Percentiles rank a stretch among this genome's conserved stretches.
These are phyloP conservation scores for Garrulus glandarius DNA, from an alignment of 2,797 vertebrate species.

Conservation along the genomic window DNA sequence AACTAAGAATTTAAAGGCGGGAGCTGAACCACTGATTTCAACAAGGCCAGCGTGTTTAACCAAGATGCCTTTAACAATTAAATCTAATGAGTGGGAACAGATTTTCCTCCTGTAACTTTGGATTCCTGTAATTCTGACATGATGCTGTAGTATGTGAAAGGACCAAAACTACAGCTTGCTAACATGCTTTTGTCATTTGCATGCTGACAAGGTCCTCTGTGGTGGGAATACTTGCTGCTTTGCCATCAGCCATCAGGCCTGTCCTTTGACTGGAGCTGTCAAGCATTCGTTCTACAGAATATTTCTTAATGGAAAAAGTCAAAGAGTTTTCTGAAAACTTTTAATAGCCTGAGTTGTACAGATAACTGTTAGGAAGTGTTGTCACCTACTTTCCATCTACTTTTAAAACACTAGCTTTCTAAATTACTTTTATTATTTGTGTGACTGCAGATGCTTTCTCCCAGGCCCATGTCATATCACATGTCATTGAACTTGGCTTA, in stretches of 20 bases:
- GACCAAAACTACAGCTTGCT: background rate
- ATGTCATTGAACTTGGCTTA: conserved; percentile 4
- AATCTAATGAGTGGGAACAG: background rate
- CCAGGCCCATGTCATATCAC: background rate
- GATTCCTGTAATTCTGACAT: background rate
- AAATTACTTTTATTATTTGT: conserved; percentile 5
- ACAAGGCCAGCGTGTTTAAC: background rate
- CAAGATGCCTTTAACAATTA: background rate
- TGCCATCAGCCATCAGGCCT: background rate
- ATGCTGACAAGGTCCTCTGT: background rate
- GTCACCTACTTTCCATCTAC: background rate
- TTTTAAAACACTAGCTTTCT: background rate
- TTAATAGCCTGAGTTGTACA: background rate
- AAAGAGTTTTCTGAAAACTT: background rate
- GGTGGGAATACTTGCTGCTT: background rate
- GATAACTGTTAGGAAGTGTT: background rate
- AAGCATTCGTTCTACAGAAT: background rate
- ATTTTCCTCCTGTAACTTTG: background rate
- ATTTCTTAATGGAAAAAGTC: background rate
- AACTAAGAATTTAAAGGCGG: background rate
- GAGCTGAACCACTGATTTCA: background rate
- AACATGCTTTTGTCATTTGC: background rate
- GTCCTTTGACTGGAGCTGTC: background rate
- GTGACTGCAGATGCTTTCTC: background rate
- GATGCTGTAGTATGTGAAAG: background rate